These are phyloP conservation scores for Delichon dasypus DNA, from an alignment of 2,797 vertebrate species.

Conservation along the genomic window DNA sequence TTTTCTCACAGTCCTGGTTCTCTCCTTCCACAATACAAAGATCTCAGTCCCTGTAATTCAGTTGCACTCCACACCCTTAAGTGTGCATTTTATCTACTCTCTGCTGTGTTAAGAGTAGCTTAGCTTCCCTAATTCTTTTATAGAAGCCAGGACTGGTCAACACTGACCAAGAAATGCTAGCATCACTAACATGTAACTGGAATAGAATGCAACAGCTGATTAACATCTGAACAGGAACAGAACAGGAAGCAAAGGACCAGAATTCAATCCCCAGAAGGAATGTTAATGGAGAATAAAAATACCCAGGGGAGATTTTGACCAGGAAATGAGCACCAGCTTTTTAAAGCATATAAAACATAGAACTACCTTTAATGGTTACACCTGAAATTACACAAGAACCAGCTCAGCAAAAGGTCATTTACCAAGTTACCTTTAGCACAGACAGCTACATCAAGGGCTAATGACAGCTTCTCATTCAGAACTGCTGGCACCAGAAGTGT, in stretches of 20 bases:
- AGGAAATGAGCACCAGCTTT: conserved; percentile 4
- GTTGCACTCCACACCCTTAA: background rate
- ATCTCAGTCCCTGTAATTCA: background rate
- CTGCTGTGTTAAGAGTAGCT: background rate
- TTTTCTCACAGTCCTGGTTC: background rate
- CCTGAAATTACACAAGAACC: background rate
- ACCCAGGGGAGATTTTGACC: conserved; percentile 21
- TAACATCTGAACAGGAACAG: conserved; percentile 33
- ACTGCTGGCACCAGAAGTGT: background rate
- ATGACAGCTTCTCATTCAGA: background rate
- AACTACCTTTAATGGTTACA: conserved; percentile 1
- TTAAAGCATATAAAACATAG: background rate
- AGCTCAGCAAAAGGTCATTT: background rate
- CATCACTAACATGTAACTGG: background rate
- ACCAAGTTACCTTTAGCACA: background rate
- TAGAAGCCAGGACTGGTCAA: conserved; percentile 6
- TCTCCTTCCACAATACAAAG: background rate
- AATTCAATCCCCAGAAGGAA: conserved; percentile 48
- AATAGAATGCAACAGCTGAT: conserved; percentile 54
- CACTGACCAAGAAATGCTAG: background rate
- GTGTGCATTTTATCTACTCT: background rate
- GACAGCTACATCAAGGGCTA: background rate
- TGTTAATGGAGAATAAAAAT: conserved; percentile 66
- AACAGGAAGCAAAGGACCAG: conserved; percentile 33
- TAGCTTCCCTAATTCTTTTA: background rate